Evolutionary conservation across 37 sponge, comb jelly and placozoan species (phyloP), one percentile per base, ranked within the genome.

Genomic region (Chondrosia reniformis): DNA sequence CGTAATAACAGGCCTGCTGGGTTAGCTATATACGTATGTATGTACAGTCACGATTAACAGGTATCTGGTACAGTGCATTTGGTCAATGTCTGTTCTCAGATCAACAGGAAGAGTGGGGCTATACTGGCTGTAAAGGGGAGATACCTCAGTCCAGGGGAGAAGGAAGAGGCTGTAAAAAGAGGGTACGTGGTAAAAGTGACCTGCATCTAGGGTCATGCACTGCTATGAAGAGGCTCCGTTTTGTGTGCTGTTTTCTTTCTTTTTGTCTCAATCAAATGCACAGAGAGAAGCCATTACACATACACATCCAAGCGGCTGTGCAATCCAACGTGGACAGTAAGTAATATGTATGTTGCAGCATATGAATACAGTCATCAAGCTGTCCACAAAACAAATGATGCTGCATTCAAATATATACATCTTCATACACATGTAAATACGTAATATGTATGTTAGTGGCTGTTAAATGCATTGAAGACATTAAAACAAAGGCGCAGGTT

Each of bases 71-170:
- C n/a, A n/a, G n/a, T n/a, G n/a, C n/a, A n/a, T n/a, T n/a, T n/a
- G n/a, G n/a, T n/a, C n/a, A n/a, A n/a, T 34, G 8, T 27, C n/a
- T 22, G 2, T 28, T 21, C 8, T 3, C 43, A 84, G 75, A 83
- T 91, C 58, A 83, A 81, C 41, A 79, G 69, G 63, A 30, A 80
- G 4, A 84, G 88, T 75, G 91, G 91, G 36, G 91, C 88, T 0
- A 21, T 69, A 9, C 83, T 91, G 44, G 77, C 91, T 28, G 80
- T 83, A 17, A 33, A 76, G 19, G 91, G 91, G 21, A 54, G 77
- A 40, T 83, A 84, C 81, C 46, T 91, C 77, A 67, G 83, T 3
- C 55, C 74, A 10, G 80, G 71, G 24, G 90, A 89, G 83, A 86
- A 84, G 54, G 15, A 19, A 6, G 32, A 65, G 42, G 62, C 42